Base-by-base conservation (phyloP, 2,888 invertebrate genomes). In the Odontomyia ornata region DNA sequence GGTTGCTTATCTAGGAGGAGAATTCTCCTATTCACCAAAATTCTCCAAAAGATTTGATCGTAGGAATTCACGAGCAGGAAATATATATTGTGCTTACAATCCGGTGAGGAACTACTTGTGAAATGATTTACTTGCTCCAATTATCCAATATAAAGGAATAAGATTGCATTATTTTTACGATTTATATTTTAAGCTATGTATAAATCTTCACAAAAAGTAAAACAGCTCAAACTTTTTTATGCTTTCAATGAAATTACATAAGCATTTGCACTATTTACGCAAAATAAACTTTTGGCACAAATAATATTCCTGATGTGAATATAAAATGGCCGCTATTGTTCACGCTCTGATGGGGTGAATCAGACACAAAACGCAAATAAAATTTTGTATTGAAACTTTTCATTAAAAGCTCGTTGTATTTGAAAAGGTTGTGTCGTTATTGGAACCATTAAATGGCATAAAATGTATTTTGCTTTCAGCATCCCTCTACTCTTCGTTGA, bases 381-480 rank as follows among this genome's bases (percentile, higher is more conserved):
- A 36, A 36, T n/a, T 25, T 15, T 7, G 56, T 36, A 57, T 73
- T 73, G 52, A 60, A 60, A 73, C 36, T 57, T 60, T 43, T 73
- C 73, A 73, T 73, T 60, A 73, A 73, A 73, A 57, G 36, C 60
- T 57, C 43, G 60, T 60, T 43, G 73, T 60, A n/a, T 57, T 69
- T 69, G 69, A 46, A 47, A 69, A 69, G 25, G 69, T 18, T 11
- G 7, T 21, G 15, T 13, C 47, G n/a, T 25, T 13, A 36, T 23
- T 21, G 30, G 57, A 57, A 18, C 73, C 21, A 36, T 73, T 73
- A 73, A 73, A 73, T 60, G 28, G 18, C 36, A 9, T 57, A 21
- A 69, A 69, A 69, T 69, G n/a, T 65, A 21, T 69, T 69, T 9
- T 23, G 7, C 46, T 25, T 21, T 47, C 47, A 46, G 47, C 2